Evolutionary conservation across 2,113 vertebrate genomes (phyloP), one percentile per base, ranked within the genome.

Genomic region (Clarias magur): DNA sequence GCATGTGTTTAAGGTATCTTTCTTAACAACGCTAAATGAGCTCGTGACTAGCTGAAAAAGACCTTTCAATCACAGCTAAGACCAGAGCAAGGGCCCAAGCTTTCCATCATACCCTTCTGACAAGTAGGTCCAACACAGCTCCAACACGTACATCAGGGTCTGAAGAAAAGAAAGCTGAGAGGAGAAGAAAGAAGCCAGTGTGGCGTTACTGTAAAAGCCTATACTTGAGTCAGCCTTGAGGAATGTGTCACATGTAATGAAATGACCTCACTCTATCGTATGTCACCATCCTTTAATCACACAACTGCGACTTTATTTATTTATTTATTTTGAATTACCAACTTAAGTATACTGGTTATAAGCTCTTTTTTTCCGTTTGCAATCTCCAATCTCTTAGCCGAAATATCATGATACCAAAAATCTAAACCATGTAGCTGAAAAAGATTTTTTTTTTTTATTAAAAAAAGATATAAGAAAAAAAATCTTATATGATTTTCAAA

Each of bases 161-260:
- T 0, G 3, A 15, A 62, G 59, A 62, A 62, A 57, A 59, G 54
- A 80, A 59, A 53, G 42, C 73, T 76, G 13, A 27, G 10, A 13
- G 57, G 57, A 25, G 11, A 42, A 62, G 19, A 62, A 81, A 60
- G 57, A 81, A 57, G 21, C 11, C 30, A 81, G 79, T 80, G 79
- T 62, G 30, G 2, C 21, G 42, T 81, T 23, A 80, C 25, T 59
- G 56, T 57, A 86, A 80, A 70, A 85, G 89, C 84, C 80, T 8
- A 78, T 62, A 88, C 53, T 48, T 3, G 42, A 79, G 70, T 80
- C 19, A 23, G 53, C 73, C 87, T 88, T 62, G 73, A 80, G 59
- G 11, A 63, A 87, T 88, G 88, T 85, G 83, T 80, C 57, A 60
- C 38, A 15, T 57, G 12, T 85, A 23, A 57, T 59, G 60, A 91